Evolutionary conservation across 2,797 vertebrate species (phyloP), one percentile per base, ranked within the genome.

Genomic region (Pyrocephalus nanus): DNA sequence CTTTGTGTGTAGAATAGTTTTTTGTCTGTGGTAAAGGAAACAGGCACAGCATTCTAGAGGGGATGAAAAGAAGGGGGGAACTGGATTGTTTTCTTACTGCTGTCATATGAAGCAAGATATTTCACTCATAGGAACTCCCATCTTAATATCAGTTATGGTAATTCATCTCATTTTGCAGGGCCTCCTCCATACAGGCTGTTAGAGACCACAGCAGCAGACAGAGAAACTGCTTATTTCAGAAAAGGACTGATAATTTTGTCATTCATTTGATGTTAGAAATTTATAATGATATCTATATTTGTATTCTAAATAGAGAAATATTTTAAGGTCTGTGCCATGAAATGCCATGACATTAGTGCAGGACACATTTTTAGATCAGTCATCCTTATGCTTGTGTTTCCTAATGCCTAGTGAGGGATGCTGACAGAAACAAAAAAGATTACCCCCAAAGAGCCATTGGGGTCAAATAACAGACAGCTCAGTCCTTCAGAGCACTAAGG

Each of bases 81-180:
- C 34, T 1, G 16, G 16, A 3, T 48, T 71, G 13, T 65, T 94
- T 91, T 82, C 21, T 62, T 93, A 34, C 20, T 77, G 27, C n/a
- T 55, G 38, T 71, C 14, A 25, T 76, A 42, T 48, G 32, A 88
- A 80, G 38, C 7, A 71, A 91, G 50, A 48, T 72, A 75, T 77
- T 83, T 54, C 6, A 20, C 72, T 77, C 32, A 62, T 5, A 75
- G 15, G 20, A 54, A 51, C 30, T 78, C 50, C 50, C 42, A 10
- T 30, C 27, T 43, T 3, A 2, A 4, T 78, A 42, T 27, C 65
- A 66, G 26, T 55, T 74, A 36, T 2, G 17, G 64, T 69, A 84
- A 92, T 74, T 77, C 50, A 67, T 61, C 57, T 76, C 9, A 74
- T 85, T 94, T 85, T 86, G 34, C 65, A 83, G 57, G 29, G 5